These are phyloP conservation scores for Branchinecta sandiegonensis DNA, from an alignment of 2,888 invertebrate species.

Conservation along the genomic window DNA sequence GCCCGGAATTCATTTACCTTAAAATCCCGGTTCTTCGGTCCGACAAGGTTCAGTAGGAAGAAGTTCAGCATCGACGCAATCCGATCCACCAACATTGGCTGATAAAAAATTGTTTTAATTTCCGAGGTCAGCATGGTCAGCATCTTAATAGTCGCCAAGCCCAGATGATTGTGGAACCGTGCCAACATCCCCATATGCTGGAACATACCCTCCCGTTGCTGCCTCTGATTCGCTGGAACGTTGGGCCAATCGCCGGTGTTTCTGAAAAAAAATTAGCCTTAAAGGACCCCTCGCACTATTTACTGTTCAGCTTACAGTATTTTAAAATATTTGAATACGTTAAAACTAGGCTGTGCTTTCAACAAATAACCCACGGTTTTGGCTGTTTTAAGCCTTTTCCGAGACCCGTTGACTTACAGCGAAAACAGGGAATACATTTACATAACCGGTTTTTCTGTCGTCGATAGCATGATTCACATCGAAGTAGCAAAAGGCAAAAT, in stretches of 20 bases:
- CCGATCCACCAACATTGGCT: constrained; percentile 76
- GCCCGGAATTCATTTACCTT: constrained; percentile 44
- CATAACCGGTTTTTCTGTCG: too few relatives aligned
- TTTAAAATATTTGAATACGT: too few relatives aligned
- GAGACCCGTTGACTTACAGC: too few relatives aligned
- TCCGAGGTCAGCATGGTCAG: constrained; percentile 60
- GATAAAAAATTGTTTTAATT: constrained; percentile 70
- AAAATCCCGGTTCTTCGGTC: constrained; percentile 78
- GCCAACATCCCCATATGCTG: constrained; percentile 68
- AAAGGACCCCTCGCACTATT: too few relatives aligned
- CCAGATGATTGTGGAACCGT: constrained; percentile 78
- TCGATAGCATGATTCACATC: too few relatives aligned
- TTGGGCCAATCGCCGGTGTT: constrained; percentile 59
- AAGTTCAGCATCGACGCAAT: constrained; percentile 93
- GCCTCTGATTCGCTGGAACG: constrained; percentile 52
- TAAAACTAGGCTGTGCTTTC: too few relatives aligned
- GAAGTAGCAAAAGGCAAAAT: too few relatives aligned
- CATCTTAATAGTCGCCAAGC: constrained; percentile 69
- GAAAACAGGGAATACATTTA: too few relatives aligned
- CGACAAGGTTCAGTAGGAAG: constrained; percentile 72
- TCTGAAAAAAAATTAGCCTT: constrained; percentile 33
- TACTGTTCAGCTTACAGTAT: too few relatives aligned
- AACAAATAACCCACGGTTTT: too few relatives aligned
- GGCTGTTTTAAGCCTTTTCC: too few relatives aligned
- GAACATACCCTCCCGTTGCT: constrained; percentile 54